Conservation (phyloP, 2,113 vertebrate genomes). For the Speoplatyrhinus poulsoni region DNA sequence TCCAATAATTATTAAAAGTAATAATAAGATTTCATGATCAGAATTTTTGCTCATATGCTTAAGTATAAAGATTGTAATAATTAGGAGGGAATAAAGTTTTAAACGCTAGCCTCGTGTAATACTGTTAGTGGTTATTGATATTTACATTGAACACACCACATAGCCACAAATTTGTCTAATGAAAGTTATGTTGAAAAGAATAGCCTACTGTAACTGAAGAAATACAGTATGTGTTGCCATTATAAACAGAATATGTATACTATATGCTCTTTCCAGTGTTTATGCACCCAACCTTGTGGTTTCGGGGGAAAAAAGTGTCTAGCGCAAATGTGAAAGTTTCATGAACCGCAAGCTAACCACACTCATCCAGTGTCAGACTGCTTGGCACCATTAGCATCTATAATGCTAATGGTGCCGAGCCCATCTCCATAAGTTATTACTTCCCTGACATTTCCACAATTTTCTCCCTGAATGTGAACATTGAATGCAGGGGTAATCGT, state of each 20-base stretch:
- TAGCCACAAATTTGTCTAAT: slow-evolving; percentile 12
- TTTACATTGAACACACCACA: no score
- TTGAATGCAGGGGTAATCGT: slow-evolving; percentile 37
- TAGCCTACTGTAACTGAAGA: slow-evolving; percentile 20
- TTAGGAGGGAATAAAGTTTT: not conserved
- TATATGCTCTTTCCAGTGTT: slow-evolving; percentile 27
- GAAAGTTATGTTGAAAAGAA: slow-evolving; percentile 30
- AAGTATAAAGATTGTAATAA: not conserved
- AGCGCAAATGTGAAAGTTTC: slow-evolving; percentile 48
- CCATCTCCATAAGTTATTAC: slow-evolving; percentile 48
- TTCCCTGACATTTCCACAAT: slow-evolving; percentile 34
- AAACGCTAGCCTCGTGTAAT: not conserved
- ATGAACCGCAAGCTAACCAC: slow-evolving; percentile 51
- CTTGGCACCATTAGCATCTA: slow-evolving; percentile 42
- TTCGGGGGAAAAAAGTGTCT: slow-evolving; percentile 29
- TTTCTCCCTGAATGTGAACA: slow-evolving; percentile 14
- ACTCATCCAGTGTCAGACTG: slow-evolving; percentile 46
- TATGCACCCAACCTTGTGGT: slow-evolving; percentile 42
- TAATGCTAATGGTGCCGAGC: slow-evolving; percentile 40
- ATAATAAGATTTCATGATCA: not conserved
- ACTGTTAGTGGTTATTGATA: no score
- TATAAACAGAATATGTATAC: slow-evolving; percentile 26
- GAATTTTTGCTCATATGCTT: not conserved
- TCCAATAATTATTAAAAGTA: slow-evolving; percentile 13
- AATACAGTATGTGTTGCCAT: slow-evolving; percentile 10